Base-by-base conservation (phyloP, 1,140 invertebrate species). In the Monochamus saltuarius region DNA sequence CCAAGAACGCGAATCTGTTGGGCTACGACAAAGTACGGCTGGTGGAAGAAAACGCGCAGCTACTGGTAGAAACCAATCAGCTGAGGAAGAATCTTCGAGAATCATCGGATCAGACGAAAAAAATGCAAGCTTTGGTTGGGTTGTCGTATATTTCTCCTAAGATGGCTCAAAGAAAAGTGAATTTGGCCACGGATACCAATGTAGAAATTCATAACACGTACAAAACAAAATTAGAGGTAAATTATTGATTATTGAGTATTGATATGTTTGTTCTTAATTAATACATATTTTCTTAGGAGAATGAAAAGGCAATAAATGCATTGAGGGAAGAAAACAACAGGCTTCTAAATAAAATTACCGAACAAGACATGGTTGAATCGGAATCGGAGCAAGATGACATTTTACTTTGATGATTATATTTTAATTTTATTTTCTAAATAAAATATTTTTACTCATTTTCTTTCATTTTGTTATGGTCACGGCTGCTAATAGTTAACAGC, bases 21-120 rank as follows among this genome's bases (percentile, higher is more conserved):
- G 68, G 69, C 65, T 62, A 60, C 35, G 72, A 76, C 57, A 77
- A 72, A 60, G 53, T 75, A 6, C 57, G 72, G 34, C 54, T 82
- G 22, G 75, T 84, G 11, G 77, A 91, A 77, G 89, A 94, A 69
- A 94, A 94, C 74, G 83, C 88, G 14, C 78, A 81, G 1, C 79
- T 94, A 8, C 79, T 94, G 7, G 78, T 82, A 3, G 91, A 94
- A 75, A 84, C 91, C 17, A 91, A 91, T 72, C 82, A 82, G 56
- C 69, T 91, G 17, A 81, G 88, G 34, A 80, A 81, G 14, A 86
- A 90, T 69, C 70, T 91, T 46, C 88, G 87, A 70, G 74, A 81
- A 1, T 81, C 85, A 16, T 80, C 84, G 4, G 82, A 80, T 17
- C 77, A 84, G 17, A 86, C 86, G 64, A 78, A 81, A 50, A 84